A percentile compares a stretch with the other conserved stretches of the same genome.
Conservation (phyloP, 2,797 vertebrate genomes). For the Margarornis squamiger region DNA sequence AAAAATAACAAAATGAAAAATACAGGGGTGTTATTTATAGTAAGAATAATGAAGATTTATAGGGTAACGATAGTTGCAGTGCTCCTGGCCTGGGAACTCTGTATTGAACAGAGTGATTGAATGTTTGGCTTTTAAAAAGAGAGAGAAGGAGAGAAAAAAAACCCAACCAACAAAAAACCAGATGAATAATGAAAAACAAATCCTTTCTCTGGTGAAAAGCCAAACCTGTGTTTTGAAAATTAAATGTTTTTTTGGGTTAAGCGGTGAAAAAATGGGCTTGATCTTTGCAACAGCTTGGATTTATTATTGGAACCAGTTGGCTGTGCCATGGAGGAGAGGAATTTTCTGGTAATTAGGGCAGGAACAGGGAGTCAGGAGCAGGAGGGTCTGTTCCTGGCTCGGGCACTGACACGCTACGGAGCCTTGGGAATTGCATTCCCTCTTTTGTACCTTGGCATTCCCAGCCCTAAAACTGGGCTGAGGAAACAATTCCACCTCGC, state of each 20-base stretch:
- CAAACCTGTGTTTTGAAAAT: conserved; percentile 49
- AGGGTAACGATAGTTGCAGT: neutral
- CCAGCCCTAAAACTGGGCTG: neutral
- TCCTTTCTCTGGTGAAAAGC: conserved; percentile 20
- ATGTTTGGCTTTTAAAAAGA: conserved; percentile 27
- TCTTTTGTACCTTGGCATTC: neutral
- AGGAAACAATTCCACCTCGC: neutral
- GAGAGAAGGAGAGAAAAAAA: neutral
- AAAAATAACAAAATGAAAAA: conserved; percentile 35
- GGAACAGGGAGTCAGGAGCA: neutral
- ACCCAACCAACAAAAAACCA: neutral
- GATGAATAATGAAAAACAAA: conserved; percentile 32
- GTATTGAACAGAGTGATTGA: neutral
- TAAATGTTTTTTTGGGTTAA: neutral
- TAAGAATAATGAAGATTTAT: conserved; percentile 9
- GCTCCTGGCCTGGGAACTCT: neutral
- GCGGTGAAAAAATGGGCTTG: conserved; percentile 17
- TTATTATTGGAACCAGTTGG: conserved; percentile 43
- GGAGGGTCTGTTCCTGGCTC: neutral
- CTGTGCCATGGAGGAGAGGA: conserved; percentile 35
- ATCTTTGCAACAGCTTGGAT: conserved; percentile 44
- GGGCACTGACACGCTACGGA: neutral
- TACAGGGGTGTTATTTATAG: conserved; percentile 37
- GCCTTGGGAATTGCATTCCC: neutral
- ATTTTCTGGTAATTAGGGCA: conserved; percentile 38